Percentiles rank a stretch among this genome's conserved stretches.
phyloP scores from a whole-genome alignment of 2,888 invertebrate species.

The Tachina fera region DNA sequence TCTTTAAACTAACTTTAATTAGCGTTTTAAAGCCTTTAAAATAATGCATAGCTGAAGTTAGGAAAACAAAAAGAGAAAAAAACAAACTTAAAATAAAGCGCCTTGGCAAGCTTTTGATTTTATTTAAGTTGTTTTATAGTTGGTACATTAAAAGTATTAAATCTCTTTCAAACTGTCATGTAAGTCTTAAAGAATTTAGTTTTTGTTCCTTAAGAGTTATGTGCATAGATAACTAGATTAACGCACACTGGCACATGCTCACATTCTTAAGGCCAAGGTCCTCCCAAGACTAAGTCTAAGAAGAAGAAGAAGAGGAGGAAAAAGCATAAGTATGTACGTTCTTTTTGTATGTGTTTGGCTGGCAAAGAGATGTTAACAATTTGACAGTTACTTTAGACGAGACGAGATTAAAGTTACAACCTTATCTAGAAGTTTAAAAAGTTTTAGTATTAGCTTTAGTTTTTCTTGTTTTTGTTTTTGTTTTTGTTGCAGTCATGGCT shows the following conservation, averaged over 20 bases:
- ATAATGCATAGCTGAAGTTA: constrained; percentile 15
- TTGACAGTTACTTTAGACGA: constrained; percentile 72
- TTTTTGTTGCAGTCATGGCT: constrained; percentile 21
- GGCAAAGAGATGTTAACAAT: constrained; percentile 71
- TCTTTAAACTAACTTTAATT: constrained; percentile 59
- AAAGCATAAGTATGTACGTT: constrained; percentile 42
- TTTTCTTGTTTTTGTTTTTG: background rate
- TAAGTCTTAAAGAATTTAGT: constrained; percentile 57
- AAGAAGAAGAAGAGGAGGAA: background rate
- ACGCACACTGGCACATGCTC: constrained; percentile 55
- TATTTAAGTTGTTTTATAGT: constrained; percentile 36
- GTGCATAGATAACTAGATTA: constrained; percentile 72
- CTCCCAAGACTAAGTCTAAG: background rate
- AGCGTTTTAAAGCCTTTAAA: constrained; percentile 53
- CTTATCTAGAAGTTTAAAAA: constrained; percentile 64
- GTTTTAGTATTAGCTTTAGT: constrained; percentile 16
- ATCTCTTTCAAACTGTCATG: constrained; percentile 69
- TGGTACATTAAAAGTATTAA: constrained; percentile 68
- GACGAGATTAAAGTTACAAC: constrained; percentile 70
- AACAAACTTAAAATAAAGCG: constrained; percentile 61
- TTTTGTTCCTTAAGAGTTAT: constrained; percentile 62
- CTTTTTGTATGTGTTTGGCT: constrained; percentile 22
- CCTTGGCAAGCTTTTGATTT: constrained; percentile 53
- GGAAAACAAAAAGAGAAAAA: background rate
- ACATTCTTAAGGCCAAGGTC: constrained; percentile 48